Evolutionary conservation across 2,113 vertebrate species (phyloP), one percentile per base, ranked within the genome.

Genomic region (Corythoichthys haematopterus): DNA sequence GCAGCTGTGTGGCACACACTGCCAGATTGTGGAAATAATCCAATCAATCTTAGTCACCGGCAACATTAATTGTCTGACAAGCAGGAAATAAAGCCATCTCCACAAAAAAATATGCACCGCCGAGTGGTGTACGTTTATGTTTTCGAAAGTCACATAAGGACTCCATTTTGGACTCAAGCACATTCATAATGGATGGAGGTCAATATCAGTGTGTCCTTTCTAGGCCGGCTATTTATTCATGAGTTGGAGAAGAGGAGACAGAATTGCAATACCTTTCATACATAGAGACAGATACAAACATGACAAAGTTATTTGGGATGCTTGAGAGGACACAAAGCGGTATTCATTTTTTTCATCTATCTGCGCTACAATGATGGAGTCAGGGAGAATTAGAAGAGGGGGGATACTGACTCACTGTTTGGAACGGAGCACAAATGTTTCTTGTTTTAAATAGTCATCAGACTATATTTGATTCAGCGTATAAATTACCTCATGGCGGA

Each of bases 101-200:
- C n/a, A 63, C 68, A 70, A 78, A 70, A 75, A 72, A 74, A 35
- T 35, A 6, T 71, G 68, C 67, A 69, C 46, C 58, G 13, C 6
- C n/a, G 1, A 69, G 60, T 71, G 74, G 38, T 56, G 38, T 60
- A 62, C 68, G 59, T 77, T 82, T 62, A 66, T 63, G 47, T 81
- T 60, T 70, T 64, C 66, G 68, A 65, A 77, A 81, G 47, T 75
- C 78, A 80, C 52, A 61, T 55, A 65, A 61, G 68, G 64, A 51
- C 40, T 40, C 40, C 4, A 1, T 66, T 67, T 56, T 45, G 33
- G 66, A 70, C 71, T 70, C 76, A 76, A 77, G 83, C 65, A 63
- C 77, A 85, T 80, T 55, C 78, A 81, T 83, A 79, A 87, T 88
- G 69, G 72, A 83, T 84, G 47, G 71, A 70, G 65, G 75, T 65